Evolutionary conservation across 2,888 invertebrate genomes (phyloP), one percentile per base, ranked within the genome.

Genomic region (Molanna angustata): DNA sequence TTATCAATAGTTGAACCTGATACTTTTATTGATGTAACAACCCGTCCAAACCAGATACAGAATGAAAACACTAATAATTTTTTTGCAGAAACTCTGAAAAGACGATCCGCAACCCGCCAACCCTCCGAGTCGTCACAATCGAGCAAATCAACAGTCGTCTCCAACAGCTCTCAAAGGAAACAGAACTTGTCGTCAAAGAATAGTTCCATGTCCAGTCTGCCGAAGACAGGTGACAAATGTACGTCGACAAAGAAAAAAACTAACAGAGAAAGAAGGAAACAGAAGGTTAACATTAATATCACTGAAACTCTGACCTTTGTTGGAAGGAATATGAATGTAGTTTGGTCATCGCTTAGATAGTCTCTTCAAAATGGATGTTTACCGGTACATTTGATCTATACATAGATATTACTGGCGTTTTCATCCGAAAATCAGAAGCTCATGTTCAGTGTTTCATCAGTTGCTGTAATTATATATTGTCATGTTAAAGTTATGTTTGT

Each of bases 231-330:
- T 47, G 51, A 55, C 32, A 42, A 58, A 58, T 55, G 58, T 58
- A 58, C 45, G 58, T 54, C 56, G 7, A 39, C 45, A 47, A 53
- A 52, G 39, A 37, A 44, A 27, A 9, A 27, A 39, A 27, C 22
- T 4, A 40, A 40, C 19, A 19, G 57, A 49, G 50, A 55, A 27
- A 53, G 52, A 41, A 19, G 58, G 47, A 58, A 58, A 33, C 31
- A 58, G 49, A 52, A 58, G 57, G 57, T 58, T 55, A 57, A 57
- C 37, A 43, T 45, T 52, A 52, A 49, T 50, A 48, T 56, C 35
- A 43, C 52, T 37, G 53, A 58, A 17, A 48, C 58, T 44, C 19
- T 58, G 39, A 44, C 37, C 31, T 58, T 53, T 48, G 50, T 56
- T 21, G 56, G 56, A 35, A 44, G 48, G 48, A 56, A 56, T 45